Conservation (phyloP, 2,113 vertebrate genomes). For the Nibea albiflora region DNA sequence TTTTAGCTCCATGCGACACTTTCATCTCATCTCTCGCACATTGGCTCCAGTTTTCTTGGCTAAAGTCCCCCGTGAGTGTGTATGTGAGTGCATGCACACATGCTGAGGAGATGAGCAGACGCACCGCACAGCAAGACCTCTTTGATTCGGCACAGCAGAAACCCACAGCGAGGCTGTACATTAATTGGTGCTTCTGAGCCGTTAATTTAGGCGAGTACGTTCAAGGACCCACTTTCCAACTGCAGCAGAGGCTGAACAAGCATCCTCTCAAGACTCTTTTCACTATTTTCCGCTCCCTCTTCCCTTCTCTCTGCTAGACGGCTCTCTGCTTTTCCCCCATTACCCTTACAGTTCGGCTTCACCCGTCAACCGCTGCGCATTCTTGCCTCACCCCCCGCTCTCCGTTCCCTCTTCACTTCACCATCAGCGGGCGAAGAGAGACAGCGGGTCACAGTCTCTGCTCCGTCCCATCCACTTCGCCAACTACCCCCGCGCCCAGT, state of each 20-base stretch:
- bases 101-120: conserved; percentile 69
- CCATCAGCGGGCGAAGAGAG: conserved; percentile 15
- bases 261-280: conserved; percentile 50
- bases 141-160: conserved; percentile 71
- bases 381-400: conserved; percentile 12
- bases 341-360: conserved; percentile 38
- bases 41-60: conserved; percentile 63
- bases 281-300: conserved; percentile 49
- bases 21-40: conserved; percentile 66
- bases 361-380: conserved; percentile 14
- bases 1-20: conserved; percentile 49
- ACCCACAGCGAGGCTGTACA: conserved; percentile 69
- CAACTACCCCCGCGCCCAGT: conserved; percentile 38
- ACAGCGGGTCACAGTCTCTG: conserved; percentile 54
- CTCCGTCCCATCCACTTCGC: conserved; percentile 44
- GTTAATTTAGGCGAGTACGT: conserved; percentile 68
- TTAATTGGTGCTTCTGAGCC: conserved; percentile 77
- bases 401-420: conserved; percentile 24
- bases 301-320: conserved; percentile 13
- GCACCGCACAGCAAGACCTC: conserved; percentile 72
- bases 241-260: conserved; percentile 56
- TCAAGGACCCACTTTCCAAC: conserved; percentile 68
- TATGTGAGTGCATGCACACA: conserved; percentile 21
- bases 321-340: conserved; percentile 24
- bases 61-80: conserved; percentile 41